Evolutionary conservation across 2,888 invertebrate genomes (phyloP), one percentile per base, ranked within the genome.

Genomic region (Acleris holmiana): DNA sequence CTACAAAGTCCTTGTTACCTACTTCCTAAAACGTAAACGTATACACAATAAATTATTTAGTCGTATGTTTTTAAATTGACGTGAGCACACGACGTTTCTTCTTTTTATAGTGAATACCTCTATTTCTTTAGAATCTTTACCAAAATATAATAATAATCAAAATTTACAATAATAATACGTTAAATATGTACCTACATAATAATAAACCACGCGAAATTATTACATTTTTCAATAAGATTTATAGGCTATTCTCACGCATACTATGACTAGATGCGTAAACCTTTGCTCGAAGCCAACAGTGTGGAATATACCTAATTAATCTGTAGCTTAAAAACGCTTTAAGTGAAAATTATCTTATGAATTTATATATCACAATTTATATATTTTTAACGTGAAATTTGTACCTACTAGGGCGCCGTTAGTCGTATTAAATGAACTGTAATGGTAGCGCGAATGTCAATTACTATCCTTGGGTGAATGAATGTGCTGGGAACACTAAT

Each of bases 301-400:
- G 51, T 51, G 29, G 29, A 57, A 56, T 53, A 46, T 73, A 74
- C 71, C 71, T 78, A 78, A 79, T 76, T 76, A 76, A 44, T 44
- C 44, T 17, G 84, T 88, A 89, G 89, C 89, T 88, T 89, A 86
- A 81, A 75, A 82, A 88, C 86, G 91, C 91, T 91, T 91, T 91
- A 91, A 89, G 81, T 83, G 86, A 86, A 90, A 90, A 88, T 81
- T 79, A 81, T 91, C 91, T 91, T 91, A 91, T 91, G 91, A 91
- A 88, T 83, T 83, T 86, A 86, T 55, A 65, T 65, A 59, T 82
- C 81, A 88, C 86, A 76, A 84, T 77, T 82, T 85, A 84, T 84
- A 84, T 86, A 88, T 82, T 86, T 84, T 83, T 79, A 82, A 84
- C 83, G 82, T 81, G 79, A 82, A 84, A 82, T 86, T 84, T 86